Evolutionary conservation across 2,888 invertebrate species (phyloP).

Genomic region (Achlya flavicornis): DNA sequence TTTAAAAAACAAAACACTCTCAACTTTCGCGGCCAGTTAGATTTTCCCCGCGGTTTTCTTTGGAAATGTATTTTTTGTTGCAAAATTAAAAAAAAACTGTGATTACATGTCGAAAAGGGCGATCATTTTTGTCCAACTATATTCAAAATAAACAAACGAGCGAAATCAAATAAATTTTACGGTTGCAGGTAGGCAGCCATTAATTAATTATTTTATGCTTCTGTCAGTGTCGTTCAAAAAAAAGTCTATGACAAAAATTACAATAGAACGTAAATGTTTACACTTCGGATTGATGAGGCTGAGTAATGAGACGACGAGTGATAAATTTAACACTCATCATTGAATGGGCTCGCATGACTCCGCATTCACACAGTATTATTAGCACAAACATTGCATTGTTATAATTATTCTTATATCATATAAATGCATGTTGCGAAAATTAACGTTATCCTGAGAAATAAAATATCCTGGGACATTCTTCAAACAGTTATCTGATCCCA

Average conservation of each 20-base stretch:
- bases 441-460: no score
- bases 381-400: neutral
- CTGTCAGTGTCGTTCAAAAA: neutral
- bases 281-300: neutral
- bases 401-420: no score
- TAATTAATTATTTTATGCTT: slow-evolving; percentile 1
- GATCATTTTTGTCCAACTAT: slow-evolving; percentile 26
- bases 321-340: neutral
- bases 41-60: slow-evolving; percentile 15
- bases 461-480: no score
- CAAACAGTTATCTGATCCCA: no score
- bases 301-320: neutral
- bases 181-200: neutral
- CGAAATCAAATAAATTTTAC: neutral
- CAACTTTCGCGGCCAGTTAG: slow-evolving; percentile 22
- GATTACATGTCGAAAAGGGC: slow-evolving; percentile 40
- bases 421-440: no score
- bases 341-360: neutral
- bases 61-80: neutral
- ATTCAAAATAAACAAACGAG: neutral
- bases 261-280: slow-evolving; percentile 9
- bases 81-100: neutral
- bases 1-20: slow-evolving; percentile 3
- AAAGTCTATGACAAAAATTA: neutral
- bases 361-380: neutral